phyloP scores from a whole-genome alignment of 2,888 invertebrate species.

The Lepidochitona cinerea region DNA sequence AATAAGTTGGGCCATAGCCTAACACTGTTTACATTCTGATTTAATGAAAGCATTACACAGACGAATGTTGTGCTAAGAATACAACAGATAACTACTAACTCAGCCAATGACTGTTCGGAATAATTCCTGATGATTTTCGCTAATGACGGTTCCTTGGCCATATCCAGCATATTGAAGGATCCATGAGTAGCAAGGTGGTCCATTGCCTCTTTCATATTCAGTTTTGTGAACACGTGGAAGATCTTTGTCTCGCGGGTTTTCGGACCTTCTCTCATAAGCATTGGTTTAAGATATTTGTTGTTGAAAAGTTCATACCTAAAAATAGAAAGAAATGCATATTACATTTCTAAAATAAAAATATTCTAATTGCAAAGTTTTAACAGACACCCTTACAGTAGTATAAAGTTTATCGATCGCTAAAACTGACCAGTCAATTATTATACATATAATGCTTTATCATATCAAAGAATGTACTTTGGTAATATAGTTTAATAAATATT shows the following conservation, averaged over 20 bases:
- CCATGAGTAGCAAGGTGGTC: slow-evolving; percentile 74
- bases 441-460: too few relatives aligned
- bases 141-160: slow-evolving; percentile 23
- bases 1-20: not conserved
- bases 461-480: too few relatives aligned
- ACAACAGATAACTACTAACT: slow-evolving; percentile 19
- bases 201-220: slow-evolving; percentile 94
- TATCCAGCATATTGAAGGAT: slow-evolving; percentile 17
- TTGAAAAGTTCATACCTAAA: slow-evolving; percentile 92
- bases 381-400: too few relatives aligned
- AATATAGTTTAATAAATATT: too few relatives aligned
- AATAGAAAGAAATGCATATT: too few relatives aligned
- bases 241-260: slow-evolving; percentile 87
- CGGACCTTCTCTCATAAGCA: slow-evolving; percentile 85
- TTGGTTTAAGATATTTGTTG: slow-evolving; percentile 92
- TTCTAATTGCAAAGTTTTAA: too few relatives aligned
- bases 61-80: too few relatives aligned
- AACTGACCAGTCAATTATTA: too few relatives aligned
- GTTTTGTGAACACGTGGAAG: slow-evolving; percentile 80
- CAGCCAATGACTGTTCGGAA: slow-evolving; percentile 19
- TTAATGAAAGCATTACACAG: too few relatives aligned
- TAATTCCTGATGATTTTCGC: slow-evolving; percentile 19
- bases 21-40: too few relatives aligned
- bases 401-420: too few relatives aligned
- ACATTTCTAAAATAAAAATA: too few relatives aligned